These are phyloP conservation scores for Spongilla lacustris DNA, from an alignment of 37 sponge, comb jelly and placozoan genomes.

Conservation along the genomic window DNA sequence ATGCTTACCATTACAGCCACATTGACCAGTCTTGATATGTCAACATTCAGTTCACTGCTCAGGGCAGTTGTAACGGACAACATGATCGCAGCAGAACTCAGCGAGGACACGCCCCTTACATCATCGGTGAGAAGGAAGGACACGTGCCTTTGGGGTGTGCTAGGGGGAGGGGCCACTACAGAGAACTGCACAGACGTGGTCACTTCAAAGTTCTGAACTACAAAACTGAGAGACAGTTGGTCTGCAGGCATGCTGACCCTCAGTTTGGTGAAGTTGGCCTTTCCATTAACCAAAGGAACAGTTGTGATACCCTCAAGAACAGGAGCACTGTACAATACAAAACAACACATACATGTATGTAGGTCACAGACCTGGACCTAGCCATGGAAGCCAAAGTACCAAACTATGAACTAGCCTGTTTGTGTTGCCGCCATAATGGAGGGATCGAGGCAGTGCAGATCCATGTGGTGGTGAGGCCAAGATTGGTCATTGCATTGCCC, in stretches of 20 bases:
- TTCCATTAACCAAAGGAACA: slow-evolving; percentile 69
- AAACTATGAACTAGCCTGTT: too few species aligned
- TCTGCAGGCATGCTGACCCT: slow-evolving; percentile 52
- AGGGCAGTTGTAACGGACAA: slow-evolving; percentile 13
- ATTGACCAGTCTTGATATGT: slow-evolving; percentile 55
- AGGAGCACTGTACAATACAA: not conserved
- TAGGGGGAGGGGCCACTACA: slow-evolving; percentile 52
- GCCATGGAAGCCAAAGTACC: too few species aligned
- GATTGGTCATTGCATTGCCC: slow-evolving; percentile 50
- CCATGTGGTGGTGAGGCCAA: slow-evolving; percentile 77
- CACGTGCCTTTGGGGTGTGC: slow-evolving; percentile 24
- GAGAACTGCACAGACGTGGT: slow-evolving; percentile 38
- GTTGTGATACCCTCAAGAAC: slow-evolving; percentile 42
- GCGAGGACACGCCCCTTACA: not conserved
- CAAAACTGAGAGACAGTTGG: slow-evolving; percentile 53
- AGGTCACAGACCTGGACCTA: not conserved
- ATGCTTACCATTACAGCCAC: slow-evolving; percentile 17
- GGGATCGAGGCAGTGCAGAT: slow-evolving; percentile 64
- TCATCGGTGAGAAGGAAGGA: slow-evolving; percentile 41
- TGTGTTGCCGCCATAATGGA: not conserved
- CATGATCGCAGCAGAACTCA: not conserved
- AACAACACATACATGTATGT: too few species aligned
- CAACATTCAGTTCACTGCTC: slow-evolving; percentile 34
- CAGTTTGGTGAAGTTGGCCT: slow-evolving; percentile 78
- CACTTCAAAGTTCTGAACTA: slow-evolving; percentile 24